Percentiles rank a stretch among this genome's conserved stretches.
These are phyloP conservation scores for Whitmania pigra DNA, from an alignment of 1,140 invertebrate genomes.

Conservation along the genomic window DNA sequence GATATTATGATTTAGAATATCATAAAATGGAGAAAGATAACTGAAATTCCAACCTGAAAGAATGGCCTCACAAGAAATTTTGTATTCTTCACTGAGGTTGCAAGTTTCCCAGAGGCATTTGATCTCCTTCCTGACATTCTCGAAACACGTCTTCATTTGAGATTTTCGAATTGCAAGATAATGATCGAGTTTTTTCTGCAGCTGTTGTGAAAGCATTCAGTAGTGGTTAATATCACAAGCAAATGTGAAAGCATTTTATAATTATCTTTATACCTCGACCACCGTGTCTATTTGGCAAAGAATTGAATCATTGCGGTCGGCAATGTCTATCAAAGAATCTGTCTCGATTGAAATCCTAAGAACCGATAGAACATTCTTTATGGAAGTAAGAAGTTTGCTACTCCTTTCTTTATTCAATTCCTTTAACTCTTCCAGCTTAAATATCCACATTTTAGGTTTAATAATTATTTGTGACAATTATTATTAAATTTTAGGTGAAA, in stretches of 20 bases:
- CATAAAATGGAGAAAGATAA: neutral
- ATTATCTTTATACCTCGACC: neutral
- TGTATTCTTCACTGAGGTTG: constrained; percentile 8
- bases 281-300: neutral
- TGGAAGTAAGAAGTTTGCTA: neutral
- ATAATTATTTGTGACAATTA: no score
- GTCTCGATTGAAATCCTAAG: neutral
- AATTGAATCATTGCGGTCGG: neutral
- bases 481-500: no score
- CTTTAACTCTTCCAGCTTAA: neutral
- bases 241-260: neutral
- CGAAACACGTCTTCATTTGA: neutral
- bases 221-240: neutral
- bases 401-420: neutral
- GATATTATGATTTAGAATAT: no score
- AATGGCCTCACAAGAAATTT: neutral
- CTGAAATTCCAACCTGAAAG: neutral
- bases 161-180: neutral
- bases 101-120: neutral
- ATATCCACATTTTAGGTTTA: neutral
- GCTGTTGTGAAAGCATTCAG: neutral
- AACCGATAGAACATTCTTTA: neutral
- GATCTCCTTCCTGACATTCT: constrained; percentile 3
- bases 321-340: neutral
- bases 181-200: neutral